Evolutionary conservation across 2,113 vertebrate species (phyloP).

Genomic region (Ancistrus triradiatus): DNA sequence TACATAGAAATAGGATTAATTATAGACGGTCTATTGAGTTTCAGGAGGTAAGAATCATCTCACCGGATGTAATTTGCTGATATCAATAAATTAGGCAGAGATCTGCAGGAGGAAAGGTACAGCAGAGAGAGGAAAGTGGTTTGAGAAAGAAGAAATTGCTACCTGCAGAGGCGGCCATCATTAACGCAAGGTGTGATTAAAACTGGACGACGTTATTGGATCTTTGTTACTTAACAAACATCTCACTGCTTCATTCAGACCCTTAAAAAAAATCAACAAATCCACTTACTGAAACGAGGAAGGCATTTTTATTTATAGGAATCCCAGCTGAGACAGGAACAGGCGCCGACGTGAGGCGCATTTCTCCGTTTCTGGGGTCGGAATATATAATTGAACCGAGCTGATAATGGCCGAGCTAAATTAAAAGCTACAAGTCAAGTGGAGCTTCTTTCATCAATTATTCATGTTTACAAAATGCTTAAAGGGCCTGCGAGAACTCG

Average conservation of each 20-base stretch:
- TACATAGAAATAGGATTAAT: no score
- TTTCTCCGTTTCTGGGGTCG: constrained; percentile 26
- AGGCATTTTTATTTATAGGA: no score
- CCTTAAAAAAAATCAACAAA: no score
- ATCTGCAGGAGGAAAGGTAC: constrained; percentile 32
- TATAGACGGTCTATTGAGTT: no score
- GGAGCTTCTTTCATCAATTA: constrained; percentile 61
- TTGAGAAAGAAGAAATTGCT: constrained; percentile 60
- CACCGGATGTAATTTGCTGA: constrained; percentile 3
- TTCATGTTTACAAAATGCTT: constrained; percentile 56
- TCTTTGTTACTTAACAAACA: constrained; percentile 45
- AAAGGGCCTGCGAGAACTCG: constrained; percentile 50
- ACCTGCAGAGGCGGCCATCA: constrained; percentile 52
- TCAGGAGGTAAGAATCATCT: no score
- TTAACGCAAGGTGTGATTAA: constrained; percentile 59
- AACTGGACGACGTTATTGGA: constrained; percentile 54
- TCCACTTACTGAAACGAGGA: background rate
- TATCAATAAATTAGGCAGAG: constrained; percentile 10
- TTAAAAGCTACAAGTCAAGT: constrained; percentile 62
- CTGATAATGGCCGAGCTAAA: constrained; percentile 55
- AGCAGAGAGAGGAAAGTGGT: constrained; percentile 57
- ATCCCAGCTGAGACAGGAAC: constrained; percentile 46
- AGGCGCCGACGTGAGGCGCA: background rate
- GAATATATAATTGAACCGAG: constrained; percentile 54
- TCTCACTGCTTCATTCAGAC: constrained; percentile 20